Evolutionary conservation across 2,797 vertebrate species (phyloP).

Genomic region (Spatula clypeata): DNA sequence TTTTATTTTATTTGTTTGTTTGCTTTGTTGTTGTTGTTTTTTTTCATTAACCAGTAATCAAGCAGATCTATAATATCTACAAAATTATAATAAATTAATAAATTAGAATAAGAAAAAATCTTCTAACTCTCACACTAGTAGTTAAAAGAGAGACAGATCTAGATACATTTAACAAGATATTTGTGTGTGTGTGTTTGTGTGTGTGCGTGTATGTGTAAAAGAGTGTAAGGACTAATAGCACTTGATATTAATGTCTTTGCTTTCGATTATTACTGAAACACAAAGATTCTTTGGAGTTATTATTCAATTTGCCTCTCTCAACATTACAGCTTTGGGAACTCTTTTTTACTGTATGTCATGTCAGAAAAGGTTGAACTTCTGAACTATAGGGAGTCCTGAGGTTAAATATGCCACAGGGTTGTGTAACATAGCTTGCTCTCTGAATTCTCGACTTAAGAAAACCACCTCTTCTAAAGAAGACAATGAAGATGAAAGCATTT

Average conservation of each 20-base stretch:
- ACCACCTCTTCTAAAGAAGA: neutral
- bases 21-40: no score
- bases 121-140: neutral
- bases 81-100: neutral
- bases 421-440: neutral
- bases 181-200: no score
- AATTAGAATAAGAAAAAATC: neutral
- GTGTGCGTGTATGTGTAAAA: neutral
- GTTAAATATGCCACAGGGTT: neutral
- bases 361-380: neutral
- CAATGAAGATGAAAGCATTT: neutral
- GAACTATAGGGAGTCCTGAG: neutral
- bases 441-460: neutral
- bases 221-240: neutral
- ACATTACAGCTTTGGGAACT: neutral
- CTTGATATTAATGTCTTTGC: neutral
- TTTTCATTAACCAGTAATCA: neutral
- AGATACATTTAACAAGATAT: neutral
- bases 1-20: no score
- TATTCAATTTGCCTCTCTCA: neutral
- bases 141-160: neutral
- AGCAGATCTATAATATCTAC: neutral
- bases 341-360: accelerated
- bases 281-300: neutral
- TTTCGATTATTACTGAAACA: neutral